Evolutionary conservation across 2,888 invertebrate species (phyloP).

Genomic region (Alitta virens): DNA sequence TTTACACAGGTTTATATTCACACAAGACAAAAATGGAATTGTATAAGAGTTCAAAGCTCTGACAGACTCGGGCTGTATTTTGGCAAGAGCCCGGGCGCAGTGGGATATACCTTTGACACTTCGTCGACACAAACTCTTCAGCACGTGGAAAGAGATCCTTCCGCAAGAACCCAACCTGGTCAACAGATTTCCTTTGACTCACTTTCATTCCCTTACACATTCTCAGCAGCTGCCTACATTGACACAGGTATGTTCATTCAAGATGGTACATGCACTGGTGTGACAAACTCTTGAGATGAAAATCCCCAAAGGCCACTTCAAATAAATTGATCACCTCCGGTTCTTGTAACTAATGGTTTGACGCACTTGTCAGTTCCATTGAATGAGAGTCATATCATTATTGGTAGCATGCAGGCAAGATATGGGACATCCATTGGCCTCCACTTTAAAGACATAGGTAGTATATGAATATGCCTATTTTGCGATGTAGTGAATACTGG

Average conservation of each 20-base stretch:
- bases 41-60: background rate
- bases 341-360: no score
- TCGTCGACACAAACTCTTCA: background rate
- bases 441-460: background rate
- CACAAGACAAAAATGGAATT: conserved; percentile 2
- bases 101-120: conserved; percentile 10
- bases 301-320: no score
- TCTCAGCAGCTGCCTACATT: conserved; percentile 18
- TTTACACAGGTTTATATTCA: conserved; percentile 20
- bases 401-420: no score
- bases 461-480: background rate
- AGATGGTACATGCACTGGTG: no score
- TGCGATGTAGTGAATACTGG: no score
- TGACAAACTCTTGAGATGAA: background rate
- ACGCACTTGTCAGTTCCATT: no score
- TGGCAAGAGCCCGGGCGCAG: background rate
- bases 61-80: conserved; percentile 16
- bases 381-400: no score
- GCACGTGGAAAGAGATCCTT: background rate
- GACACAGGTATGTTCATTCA: conserved; percentile 10
- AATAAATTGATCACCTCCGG: no score
- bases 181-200: conserved; percentile 6
- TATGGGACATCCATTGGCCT: no score
- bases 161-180: background rate
- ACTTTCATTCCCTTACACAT: conserved; percentile 12